Percentiles rank a stretch among this genome's conserved stretches.
Conservation (phyloP, 2,888 invertebrate species). For the Rutpela maculata region DNA sequence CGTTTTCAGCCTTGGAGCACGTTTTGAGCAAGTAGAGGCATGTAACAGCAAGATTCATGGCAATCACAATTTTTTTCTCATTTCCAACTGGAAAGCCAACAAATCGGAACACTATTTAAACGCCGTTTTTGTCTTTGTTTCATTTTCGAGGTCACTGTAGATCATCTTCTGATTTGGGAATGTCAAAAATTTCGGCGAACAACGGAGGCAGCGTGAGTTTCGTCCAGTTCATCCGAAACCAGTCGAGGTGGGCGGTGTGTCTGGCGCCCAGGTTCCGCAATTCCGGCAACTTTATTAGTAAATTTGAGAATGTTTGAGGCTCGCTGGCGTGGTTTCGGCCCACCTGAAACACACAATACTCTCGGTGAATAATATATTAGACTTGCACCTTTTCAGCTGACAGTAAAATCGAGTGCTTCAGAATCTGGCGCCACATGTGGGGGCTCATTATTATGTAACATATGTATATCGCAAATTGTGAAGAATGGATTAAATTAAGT, state of each 20-base stretch:
- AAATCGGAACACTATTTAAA: constrained; percentile 45
- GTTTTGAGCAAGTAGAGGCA: constrained; percentile 68
- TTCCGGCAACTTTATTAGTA: constrained; percentile 82
- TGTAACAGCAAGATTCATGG: constrained; percentile 60
- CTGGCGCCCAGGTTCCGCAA: constrained; percentile 87
- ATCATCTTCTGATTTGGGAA: constrained; percentile 89
- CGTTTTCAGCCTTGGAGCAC: constrained; percentile 62
- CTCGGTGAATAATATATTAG: too few relatives aligned
- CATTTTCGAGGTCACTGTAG: constrained; percentile 68
- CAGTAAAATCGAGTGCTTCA: background rate
- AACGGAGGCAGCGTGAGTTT: constrained; percentile 91
- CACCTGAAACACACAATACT: constrained; percentile 70
- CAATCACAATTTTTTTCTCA: constrained; percentile 55
- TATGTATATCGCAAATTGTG: too few relatives aligned
- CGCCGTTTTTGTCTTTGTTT: constrained; percentile 40
- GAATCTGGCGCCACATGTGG: background rate
- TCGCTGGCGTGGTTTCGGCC: constrained; percentile 79
- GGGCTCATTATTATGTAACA: background rate
- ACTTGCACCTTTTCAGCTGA: too few relatives aligned
- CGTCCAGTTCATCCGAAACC: constrained; percentile 94
- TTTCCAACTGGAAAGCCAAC: constrained; percentile 53
- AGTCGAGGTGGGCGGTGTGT: constrained; percentile 89
- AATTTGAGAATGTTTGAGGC: constrained; percentile 77
- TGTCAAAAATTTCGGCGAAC: constrained; percentile 98
- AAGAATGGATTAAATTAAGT: too few relatives aligned